Evolutionary conservation across 1,140 invertebrate genomes (phyloP), one percentile per base, ranked within the genome.

Genomic region (Goniozus legneri): DNA sequence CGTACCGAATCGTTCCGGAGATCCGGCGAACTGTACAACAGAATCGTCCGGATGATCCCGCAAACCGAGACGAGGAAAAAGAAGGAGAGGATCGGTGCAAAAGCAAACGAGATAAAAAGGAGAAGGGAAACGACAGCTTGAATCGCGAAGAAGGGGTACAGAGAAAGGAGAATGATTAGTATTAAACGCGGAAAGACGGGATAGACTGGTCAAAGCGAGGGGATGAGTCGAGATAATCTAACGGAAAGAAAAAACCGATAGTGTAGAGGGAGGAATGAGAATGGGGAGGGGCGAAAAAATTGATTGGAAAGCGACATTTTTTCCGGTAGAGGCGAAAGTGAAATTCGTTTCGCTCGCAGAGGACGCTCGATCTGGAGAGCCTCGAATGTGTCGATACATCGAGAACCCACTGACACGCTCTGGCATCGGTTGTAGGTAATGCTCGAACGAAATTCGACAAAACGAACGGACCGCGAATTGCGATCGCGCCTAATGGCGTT

Each of bases 221-320:
- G 14, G 16, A 14, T 27, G 4, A 10, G 24, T 27, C 4, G n/a
- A n/a, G 24, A 10, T 27, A 27, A 13, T 13, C 6, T 6, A 34
- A 7, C 4, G 19, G 22, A 12, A 19, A 34, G 8, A 36, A 18
- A 20, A 13, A 18, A 22, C 12, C 14, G 13, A n/a, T 16, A 20
- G 24, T 31, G 22, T 13, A 13, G 35, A 22, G 38, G 34, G 39
- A 34, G 44, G 21, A 19, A 48, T 37, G 42, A 32, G 34, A 16
- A 47, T 24, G 34, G 2, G 38, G 20, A 39, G 41, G 15, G 30
- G 33, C 55, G 48, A 65, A 71, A 69, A 71, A 69, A 71, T 69
- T 69, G 62, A 71, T 71, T 71, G 68, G 65, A 58, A 69, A 65
- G 60, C 69, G 58, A 60, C 64, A 60, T 66, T 65, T 67, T 56